Base-by-base conservation (phyloP, 2,113 vertebrate genomes). In the Perccottus glenii region DNA sequence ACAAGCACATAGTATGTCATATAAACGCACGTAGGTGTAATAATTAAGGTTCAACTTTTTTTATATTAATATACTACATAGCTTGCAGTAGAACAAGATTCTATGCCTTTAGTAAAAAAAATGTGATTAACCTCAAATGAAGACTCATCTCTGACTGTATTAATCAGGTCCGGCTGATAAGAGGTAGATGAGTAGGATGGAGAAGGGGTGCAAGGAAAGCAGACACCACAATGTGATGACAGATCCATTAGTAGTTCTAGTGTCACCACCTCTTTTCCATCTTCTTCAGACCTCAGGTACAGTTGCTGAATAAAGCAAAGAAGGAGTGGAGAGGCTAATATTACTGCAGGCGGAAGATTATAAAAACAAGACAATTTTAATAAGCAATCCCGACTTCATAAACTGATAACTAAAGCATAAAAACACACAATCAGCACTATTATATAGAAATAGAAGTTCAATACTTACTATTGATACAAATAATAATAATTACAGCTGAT, bases 201-300 rank as follows among this genome's bases (percentile, higher is more conserved):
- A 4, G 92, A 82, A 32, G 84, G 67, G 14, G 65, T 77, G 9
- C 85, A 90, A 6, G 95, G 95, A 78, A 98, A 96, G 27, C 90
- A 93, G 67, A 97, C 73, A 1, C 92, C 93, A 77, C 94, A 95
- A 57, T 93, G 92, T 75, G 90, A 88, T 44, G 95, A 96, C 57
- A 99, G 87, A 83, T 95, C 92, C 83, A 95, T 77, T 64, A 99
- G 92, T 16, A 98, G 92, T 43, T 95, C 92, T 65, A 99, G 85
- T 2, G 94, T 87, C 61, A 88, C 88, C 68, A 96, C 95, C 89
- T 96, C 95, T 86, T 91, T 93, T 53, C 71, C 73, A 55, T 80
- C 82, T 40, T 82, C 85, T 44, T 84, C 84, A 48, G 73, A 88
- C 44, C 51, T 73, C 61, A 88, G 73, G 84, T 83, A 82, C 36